These are phyloP conservation scores for Petrocephalus microphthalmus DNA, from an alignment of 2,113 vertebrate genomes.

Conservation along the genomic window DNA sequence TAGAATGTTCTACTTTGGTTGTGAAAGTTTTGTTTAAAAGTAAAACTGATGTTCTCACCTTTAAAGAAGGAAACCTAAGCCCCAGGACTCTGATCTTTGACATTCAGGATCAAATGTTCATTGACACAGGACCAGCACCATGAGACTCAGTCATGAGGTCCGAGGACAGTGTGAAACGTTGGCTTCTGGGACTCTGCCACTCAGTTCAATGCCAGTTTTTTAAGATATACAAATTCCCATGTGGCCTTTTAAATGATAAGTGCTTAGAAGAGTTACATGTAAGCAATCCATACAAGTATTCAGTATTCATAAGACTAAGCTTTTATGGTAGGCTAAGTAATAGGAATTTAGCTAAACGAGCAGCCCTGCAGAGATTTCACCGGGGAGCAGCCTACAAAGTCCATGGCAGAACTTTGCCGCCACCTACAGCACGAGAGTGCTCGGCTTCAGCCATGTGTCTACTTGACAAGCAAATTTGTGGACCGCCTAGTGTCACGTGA, in stretches of 20 bases:
- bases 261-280: not conserved
- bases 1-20: not conserved
- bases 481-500: not conserved
- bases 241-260: not conserved
- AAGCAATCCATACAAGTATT: not conserved
- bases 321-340: not conserved
- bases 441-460: not conserved
- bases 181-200: not conserved
- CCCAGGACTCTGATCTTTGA: not conserved
- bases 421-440: constrained; percentile 1
- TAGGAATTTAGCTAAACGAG: not conserved
- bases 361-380: no score
- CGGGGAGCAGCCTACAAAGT: not conserved
- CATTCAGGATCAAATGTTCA: not conserved
- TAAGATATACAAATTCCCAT: not conserved
- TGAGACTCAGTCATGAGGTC: not conserved
- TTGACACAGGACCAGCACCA: not conserved
- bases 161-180: not conserved
- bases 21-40: not conserved
- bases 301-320: not conserved
- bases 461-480: not conserved
- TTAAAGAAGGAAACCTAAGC: not conserved
- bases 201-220: not conserved
- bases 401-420: not conserved
- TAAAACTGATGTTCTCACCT: not conserved